Evolutionary conservation across 2,797 vertebrate species (phyloP).

Genomic region (Naso thynnoides): DNA sequence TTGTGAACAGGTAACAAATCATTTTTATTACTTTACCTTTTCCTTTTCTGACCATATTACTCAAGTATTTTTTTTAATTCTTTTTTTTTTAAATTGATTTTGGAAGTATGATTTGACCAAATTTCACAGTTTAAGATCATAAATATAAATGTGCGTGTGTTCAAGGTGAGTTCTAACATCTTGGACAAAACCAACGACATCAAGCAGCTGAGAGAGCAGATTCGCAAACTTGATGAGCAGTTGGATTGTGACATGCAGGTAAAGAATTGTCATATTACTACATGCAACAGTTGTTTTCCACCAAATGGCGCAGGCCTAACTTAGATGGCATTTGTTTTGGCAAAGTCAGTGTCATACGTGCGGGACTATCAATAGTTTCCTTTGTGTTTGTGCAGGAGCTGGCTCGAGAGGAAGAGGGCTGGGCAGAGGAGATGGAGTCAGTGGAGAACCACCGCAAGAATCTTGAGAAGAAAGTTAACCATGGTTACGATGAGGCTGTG

Average conservation of each 20-base stretch:
- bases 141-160: not conserved
- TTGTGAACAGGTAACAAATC: constrained; percentile 88
- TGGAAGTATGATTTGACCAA: no score
- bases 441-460: constrained; percentile 79
- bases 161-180: constrained; percentile 81
- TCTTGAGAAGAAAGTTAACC: constrained; percentile 82
- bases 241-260: constrained; percentile 82
- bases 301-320: not conserved
- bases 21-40: not conserved
- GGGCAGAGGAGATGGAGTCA: constrained; percentile 81
- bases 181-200: constrained; percentile 83
- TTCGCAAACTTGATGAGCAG: constrained; percentile 82
- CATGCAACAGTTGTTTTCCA: not conserved
- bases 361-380: not conserved
- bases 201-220: constrained; percentile 84
- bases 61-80: not conserved
- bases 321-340: not conserved
- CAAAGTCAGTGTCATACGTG: not conserved
- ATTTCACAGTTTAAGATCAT: not conserved
- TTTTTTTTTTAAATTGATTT: no score
- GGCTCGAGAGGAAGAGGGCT: constrained; percentile 80
- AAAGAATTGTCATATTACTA: not conserved
- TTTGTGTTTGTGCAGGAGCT: constrained; percentile 73
- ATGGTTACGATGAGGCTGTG: constrained; percentile 80
- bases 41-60: not conserved